A percentile compares a stretch with the other conserved stretches of the same genome.
These are phyloP conservation scores for Furnarius figulus DNA, from an alignment of 2,113 vertebrate genomes.

Conservation along the genomic window DNA sequence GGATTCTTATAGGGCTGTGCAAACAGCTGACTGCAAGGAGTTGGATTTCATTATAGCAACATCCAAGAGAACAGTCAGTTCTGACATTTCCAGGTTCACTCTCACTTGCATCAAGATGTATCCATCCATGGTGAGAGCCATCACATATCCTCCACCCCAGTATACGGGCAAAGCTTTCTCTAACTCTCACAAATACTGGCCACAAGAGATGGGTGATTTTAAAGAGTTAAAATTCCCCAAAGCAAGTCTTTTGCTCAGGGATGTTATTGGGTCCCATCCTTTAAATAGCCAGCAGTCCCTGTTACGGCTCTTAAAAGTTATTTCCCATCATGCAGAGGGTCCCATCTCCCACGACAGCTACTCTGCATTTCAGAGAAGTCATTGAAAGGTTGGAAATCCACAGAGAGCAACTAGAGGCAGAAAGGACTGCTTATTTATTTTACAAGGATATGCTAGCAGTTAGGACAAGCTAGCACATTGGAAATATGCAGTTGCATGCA, in stretches of 20 bases:
- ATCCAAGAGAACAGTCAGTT: not conserved
- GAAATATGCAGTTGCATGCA: not conserved
- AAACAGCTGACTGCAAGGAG: not conserved
- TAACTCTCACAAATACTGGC: not conserved
- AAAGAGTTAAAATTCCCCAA: not conserved
- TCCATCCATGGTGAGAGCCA: not conserved
- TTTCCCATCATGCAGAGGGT: not conserved
- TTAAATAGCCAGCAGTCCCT: not conserved
- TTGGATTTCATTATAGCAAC: not conserved
- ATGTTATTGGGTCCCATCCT: not conserved
- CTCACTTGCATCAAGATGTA: not conserved
- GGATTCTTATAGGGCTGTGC: not conserved
- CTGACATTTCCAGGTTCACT: not conserved
- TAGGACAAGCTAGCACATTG: not conserved
- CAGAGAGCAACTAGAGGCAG: not conserved
- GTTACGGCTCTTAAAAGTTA: not conserved
- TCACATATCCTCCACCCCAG: not conserved
- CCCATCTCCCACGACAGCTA: not conserved
- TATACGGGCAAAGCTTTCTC: not conserved
- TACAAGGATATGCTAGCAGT: constrained; percentile 6
- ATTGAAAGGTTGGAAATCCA: not conserved
- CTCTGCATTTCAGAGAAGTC: not conserved
- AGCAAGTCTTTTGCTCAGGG: not conserved
- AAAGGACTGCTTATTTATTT: not conserved
- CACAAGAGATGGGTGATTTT: not conserved